Conservation (phyloP, 2,888 invertebrate species). For the Drosophila quinaria region DNA sequence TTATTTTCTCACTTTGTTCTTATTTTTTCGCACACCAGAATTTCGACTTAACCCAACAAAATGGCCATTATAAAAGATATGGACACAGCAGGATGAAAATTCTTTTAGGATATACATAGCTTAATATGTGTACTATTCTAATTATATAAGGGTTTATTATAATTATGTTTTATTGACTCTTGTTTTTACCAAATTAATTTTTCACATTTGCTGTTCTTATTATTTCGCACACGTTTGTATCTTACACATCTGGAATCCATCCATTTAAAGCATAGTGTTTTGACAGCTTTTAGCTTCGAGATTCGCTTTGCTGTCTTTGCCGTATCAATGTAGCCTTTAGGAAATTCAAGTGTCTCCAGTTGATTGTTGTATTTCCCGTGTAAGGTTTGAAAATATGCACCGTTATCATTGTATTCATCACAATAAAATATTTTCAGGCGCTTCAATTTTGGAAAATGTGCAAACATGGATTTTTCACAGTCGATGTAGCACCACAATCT, state of each 20-base stretch:
- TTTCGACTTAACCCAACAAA: too few relatives aligned
- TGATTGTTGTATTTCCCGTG: constrained; percentile 12
- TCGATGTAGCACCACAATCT: neutral
- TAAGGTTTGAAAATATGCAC: neutral
- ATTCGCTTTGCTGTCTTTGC: neutral
- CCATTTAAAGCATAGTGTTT: neutral
- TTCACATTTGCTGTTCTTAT: too few relatives aligned
- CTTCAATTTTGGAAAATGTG: constrained; percentile 2
- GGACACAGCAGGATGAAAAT: too few relatives aligned
- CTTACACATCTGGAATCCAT: neutral
- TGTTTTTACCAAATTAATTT: too few relatives aligned
- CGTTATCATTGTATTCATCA: neutral
- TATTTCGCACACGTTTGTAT: too few relatives aligned
- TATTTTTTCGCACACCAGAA: too few relatives aligned
- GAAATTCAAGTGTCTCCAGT: constrained; percentile 2
- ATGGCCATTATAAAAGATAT: too few relatives aligned
- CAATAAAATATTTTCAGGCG: neutral
- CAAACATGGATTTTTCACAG: neutral
- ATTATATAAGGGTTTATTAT: too few relatives aligned
- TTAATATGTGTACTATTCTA: too few relatives aligned
- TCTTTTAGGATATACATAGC: too few relatives aligned
- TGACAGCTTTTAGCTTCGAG: neutral
- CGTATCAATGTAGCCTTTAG: neutral
- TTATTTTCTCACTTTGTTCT: too few relatives aligned
- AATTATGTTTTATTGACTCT: too few relatives aligned